phyloP scores from a whole-genome alignment of 2,888 invertebrate species.

The Drosophila tanythrix region DNA sequence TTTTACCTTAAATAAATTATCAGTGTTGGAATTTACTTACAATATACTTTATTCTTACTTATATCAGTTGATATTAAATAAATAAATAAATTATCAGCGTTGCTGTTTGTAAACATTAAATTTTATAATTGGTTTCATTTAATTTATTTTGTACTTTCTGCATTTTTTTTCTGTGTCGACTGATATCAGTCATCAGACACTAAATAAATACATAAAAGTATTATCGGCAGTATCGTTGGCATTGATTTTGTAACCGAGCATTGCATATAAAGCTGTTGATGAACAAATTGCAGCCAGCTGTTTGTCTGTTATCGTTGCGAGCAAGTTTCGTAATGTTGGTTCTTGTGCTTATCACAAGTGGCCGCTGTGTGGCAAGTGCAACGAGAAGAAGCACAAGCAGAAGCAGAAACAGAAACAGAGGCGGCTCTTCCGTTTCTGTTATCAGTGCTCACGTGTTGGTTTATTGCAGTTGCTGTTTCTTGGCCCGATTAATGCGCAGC shows the following conservation, averaged over 20 bases:
- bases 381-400: conserved; percentile 23
- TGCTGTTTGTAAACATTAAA: background rate
- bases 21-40: too few relatives aligned
- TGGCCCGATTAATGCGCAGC: conserved; percentile 53
- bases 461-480: conserved; percentile 17
- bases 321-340: conserved; percentile 63
- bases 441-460: conserved; percentile 66
- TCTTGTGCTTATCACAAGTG: conserved; percentile 49
- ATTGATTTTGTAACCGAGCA: conserved; percentile 62
- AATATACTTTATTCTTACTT: background rate
- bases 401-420: conserved; percentile 3
- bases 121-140: background rate
- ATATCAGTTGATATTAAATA: background rate
- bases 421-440: conserved; percentile 59
- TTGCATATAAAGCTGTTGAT: conserved; percentile 65
- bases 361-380: conserved; percentile 42
- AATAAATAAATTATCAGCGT: background rate
- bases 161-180: background rate
- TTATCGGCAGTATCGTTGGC: conserved; percentile 31
- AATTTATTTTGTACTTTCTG: background rate
- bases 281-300: conserved; percentile 33
- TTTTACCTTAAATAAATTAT: background rate
- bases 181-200: background rate
- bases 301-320: conserved; percentile 47
- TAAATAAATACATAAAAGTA: background rate